Evolutionary conservation across 2,113 vertebrate species (phyloP).

Genomic region (Forbesichthys agassizii): DNA sequence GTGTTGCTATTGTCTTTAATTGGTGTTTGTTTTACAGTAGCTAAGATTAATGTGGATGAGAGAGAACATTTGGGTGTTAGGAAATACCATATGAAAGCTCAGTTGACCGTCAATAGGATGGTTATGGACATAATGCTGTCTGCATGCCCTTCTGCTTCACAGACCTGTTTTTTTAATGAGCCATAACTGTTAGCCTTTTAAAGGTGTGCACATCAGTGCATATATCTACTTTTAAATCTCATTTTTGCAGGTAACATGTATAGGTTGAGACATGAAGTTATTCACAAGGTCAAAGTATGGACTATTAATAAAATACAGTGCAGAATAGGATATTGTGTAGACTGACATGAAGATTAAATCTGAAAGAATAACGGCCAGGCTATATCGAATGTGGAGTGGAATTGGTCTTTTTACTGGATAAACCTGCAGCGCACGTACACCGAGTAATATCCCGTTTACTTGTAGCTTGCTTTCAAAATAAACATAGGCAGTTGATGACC

Average conservation of each 20-base stretch:
- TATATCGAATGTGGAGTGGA: too few relatives aligned
- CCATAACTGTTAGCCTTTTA: background rate
- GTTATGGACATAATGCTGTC: background rate
- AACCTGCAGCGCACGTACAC: too few relatives aligned
- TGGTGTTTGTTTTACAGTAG: background rate
- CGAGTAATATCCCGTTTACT: too few relatives aligned
- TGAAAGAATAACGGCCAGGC: too few relatives aligned
- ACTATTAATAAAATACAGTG: too few relatives aligned
- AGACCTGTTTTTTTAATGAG: background rate
- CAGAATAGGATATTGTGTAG: too few relatives aligned
- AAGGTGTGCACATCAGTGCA: background rate
- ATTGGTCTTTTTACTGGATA: too few relatives aligned
- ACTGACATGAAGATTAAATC: too few relatives aligned
- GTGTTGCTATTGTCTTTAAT: background rate
- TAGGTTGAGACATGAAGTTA: background rate
- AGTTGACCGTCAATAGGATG: background rate
- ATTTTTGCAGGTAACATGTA: background rate
- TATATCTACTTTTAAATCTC: too few relatives aligned
- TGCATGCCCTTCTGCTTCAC: background rate
- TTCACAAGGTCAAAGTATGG: too few relatives aligned
- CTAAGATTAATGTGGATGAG: background rate
- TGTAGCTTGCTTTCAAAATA: too few relatives aligned
- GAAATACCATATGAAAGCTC: background rate
- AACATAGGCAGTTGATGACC: too few relatives aligned
- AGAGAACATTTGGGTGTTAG: background rate